Percentiles rank a stretch among this genome's conserved stretches.
phyloP scores from a whole-genome alignment of 2,113 vertebrate genomes.

The Synodontis membranacea region DNA sequence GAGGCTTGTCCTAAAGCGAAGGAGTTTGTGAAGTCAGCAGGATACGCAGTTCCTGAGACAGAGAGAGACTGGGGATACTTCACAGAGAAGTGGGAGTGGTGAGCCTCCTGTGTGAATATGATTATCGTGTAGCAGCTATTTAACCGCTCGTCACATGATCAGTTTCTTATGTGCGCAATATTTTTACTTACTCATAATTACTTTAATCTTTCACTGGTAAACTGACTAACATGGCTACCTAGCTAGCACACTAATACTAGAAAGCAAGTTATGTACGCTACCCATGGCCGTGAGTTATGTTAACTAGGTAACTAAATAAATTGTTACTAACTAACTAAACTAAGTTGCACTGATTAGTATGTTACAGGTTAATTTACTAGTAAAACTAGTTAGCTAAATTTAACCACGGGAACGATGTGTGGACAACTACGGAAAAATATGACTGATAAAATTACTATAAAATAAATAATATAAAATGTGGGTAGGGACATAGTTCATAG shows the following conservation, averaged over 20 bases:
- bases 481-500: neutral
- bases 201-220: too few species aligned
- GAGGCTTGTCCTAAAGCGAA: constrained; percentile 75
- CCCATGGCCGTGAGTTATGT: neutral
- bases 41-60: constrained; percentile 64
- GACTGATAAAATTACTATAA: neutral
- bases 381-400: neutral
- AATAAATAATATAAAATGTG: neutral
- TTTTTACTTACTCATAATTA: neutral
- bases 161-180: neutral
- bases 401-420: neutral
- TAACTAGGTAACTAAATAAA: neutral
- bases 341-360: neutral
- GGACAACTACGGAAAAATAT: neutral
- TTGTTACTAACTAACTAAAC: neutral
- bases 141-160: neutral
- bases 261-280: neutral
- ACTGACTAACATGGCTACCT: neutral
- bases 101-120: constrained; percentile 32
- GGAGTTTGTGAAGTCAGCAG: constrained; percentile 65
- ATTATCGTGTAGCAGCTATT: neutral
- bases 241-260: neutral
- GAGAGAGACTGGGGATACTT: constrained; percentile 79
- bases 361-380: neutral
- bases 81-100: constrained; percentile 77